Base-by-base conservation (phyloP, 2,888 invertebrate species). In the Scrobipalpa costella region DNA sequence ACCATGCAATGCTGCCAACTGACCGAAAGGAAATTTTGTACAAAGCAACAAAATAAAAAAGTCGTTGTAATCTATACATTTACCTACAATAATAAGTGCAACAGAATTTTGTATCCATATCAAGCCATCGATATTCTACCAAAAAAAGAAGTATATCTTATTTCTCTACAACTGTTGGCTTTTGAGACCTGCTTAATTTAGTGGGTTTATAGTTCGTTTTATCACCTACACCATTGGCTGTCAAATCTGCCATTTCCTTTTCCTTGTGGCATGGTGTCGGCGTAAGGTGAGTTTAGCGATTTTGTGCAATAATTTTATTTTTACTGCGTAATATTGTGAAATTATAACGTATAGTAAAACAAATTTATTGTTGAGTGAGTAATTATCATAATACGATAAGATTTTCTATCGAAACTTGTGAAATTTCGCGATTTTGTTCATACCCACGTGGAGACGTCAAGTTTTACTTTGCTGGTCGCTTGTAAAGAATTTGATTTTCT, bases 231-330 rank as follows among this genome's bases (percentile, higher is more conserved):
- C n/a, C 15, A 27, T 49, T 61, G 49, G 11, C 44, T 61, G 47
- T 61, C 47, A 47, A 33, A 64, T 21, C 49, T 34, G 55, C 60
- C 44, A 60, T 74, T 86, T 85, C 86, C 86, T 90, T 91, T 90
- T 86, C 85, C 86, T 81, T 85, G 88, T 90, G 81, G 89, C 88
- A 91, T 91, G 91, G 91, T 91, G 90, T 83, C 88, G 85, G 88
- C 80, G 73, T 89, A 86, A 90, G 90, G 90, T 90, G 85, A 90
- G 90, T 85, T 79, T 67, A 69, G 67, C 57, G 69, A 69, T 73
- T 76, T 78, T 77, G 74, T 76, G 70, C 68, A 79, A 75, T 79
- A 74, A 72, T 75, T 77, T 74, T 21, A 58, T 63, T 72, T 71
- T 73, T 73, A 71, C 66, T 72, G 70, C 71, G 70, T 66, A 58